A percentile compares a stretch with the other conserved stretches of the same genome.
Conservation (phyloP, 1,140 invertebrate species). For the Brachionus rubens region DNA sequence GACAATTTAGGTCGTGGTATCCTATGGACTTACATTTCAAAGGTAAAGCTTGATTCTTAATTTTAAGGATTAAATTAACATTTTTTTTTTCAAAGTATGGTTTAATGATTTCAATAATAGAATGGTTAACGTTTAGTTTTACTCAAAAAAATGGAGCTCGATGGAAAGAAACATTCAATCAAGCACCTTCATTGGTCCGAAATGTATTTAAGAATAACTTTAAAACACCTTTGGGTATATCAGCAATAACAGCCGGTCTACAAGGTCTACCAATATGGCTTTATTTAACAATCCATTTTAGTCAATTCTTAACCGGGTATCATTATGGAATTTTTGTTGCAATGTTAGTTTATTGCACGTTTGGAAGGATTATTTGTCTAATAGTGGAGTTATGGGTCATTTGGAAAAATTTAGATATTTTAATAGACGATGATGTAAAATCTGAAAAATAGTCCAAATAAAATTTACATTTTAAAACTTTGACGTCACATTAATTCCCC, state of each 20-base stretch:
- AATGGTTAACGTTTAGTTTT: slow-evolving; percentile 36
- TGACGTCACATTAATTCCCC: too few relatives aligned
- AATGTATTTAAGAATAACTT: slow-evolving; percentile 37
- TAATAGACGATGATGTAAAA: too few relatives aligned
- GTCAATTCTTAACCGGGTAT: background rate
- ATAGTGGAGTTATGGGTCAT: background rate
- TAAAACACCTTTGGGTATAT: background rate
- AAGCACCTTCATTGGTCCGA: background rate
- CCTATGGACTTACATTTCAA: background rate
- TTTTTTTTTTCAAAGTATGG: slow-evolving; percentile 11
- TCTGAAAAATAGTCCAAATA: too few relatives aligned
- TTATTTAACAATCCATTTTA: background rate
- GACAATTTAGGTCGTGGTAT: slow-evolving; percentile 38
- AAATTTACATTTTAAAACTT: too few relatives aligned
- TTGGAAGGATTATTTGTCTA: slow-evolving; percentile 27
- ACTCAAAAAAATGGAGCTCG: slow-evolving; percentile 6
- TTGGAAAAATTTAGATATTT: too few relatives aligned
- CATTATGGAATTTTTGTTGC: background rate
- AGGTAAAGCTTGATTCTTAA: background rate
- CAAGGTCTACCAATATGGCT: slow-evolving; percentile 44
- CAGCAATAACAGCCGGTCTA: slow-evolving; percentile 34
- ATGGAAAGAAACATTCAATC: slow-evolving; percentile 35
- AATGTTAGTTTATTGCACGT: slow-evolving; percentile 16
- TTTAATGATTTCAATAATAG: slow-evolving; percentile 2
- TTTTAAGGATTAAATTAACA: background rate